Conservation (phyloP, 2,797 vertebrate genomes). For the Hephaestus fuliginosus region DNA sequence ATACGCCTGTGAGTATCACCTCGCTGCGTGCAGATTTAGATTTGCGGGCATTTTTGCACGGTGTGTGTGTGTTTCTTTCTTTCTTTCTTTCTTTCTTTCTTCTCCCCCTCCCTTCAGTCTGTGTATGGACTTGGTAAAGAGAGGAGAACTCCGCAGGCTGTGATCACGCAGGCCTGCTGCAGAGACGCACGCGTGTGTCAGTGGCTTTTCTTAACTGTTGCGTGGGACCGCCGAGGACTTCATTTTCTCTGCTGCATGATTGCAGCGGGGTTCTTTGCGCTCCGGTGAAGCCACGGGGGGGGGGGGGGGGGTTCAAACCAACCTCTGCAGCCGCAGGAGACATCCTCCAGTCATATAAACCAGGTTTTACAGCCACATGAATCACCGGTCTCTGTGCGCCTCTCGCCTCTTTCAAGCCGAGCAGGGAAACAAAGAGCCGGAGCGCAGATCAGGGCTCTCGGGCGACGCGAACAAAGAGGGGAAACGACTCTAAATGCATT, state of each 20-base stretch:
- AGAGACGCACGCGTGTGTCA: slow-evolving; percentile 17
- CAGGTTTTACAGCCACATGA: slow-evolving; percentile 23
- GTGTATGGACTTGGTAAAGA: slow-evolving; percentile 50
- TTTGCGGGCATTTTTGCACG: not conserved
- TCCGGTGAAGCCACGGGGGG: slow-evolving; percentile 23
- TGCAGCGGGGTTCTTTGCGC: slow-evolving; percentile 55
- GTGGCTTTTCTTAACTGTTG: slow-evolving; percentile 70
- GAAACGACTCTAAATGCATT: slow-evolving; percentile 48
- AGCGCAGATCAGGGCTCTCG: slow-evolving; percentile 45
- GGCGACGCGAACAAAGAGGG: slow-evolving; percentile 45
- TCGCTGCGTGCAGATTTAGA: not conserved
- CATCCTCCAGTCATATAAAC: slow-evolving; percentile 29
- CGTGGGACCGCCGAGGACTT: slow-evolving; percentile 55
- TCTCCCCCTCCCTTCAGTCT: not conserved
- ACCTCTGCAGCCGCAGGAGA: slow-evolving; percentile 48
- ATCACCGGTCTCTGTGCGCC: slow-evolving; percentile 37
- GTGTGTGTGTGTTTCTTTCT: not conserved
- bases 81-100: not conserved
- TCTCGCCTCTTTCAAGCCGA: not conserved
- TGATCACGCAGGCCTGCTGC: slow-evolving; percentile 10
- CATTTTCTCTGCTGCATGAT: slow-evolving; percentile 30
- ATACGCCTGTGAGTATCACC: slow-evolving; percentile 94
- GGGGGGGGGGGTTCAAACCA: slow-evolving; percentile 34
- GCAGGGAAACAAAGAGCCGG: slow-evolving; percentile 39
- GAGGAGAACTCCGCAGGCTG: slow-evolving; percentile 40